Base-by-base conservation (phyloP, 2,888 invertebrate genomes). In the Conchocele bisecta region DNA sequence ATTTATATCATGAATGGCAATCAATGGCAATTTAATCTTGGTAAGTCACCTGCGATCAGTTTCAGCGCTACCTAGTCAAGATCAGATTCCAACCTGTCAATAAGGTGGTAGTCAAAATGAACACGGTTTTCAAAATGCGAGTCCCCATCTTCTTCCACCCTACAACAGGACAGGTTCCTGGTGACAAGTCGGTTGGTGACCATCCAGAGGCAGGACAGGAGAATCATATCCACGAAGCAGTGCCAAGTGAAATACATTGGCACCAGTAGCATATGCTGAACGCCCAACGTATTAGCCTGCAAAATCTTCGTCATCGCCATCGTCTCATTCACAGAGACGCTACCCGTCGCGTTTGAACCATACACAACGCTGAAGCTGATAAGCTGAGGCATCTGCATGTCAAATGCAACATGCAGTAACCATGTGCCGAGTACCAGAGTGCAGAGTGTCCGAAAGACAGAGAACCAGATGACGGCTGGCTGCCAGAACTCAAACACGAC, bases 31-130 rank as follows among this genome's bases (percentile, higher is more conserved):
- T n/a, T n/a, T n/a, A n/a, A n/a, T n/a, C n/a, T n/a, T n/a, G n/a
- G n/a, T n/a, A n/a, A n/a, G n/a, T n/a, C n/a, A n/a, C n/a, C n/a
- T n/a, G n/a, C n/a, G n/a, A n/a, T n/a, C n/a, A n/a, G n/a, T n/a
- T n/a, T n/a, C n/a, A n/a, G n/a, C n/a, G n/a, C n/a, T n/a, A n/a
- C n/a, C n/a, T 17, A 51, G 17, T 51, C 51, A 31, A 29, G 11
- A 51, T 51, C 51, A 13, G 51, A 51, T 9, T 51, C 51, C 2
- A 51, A 35, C 17, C 51, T 51, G 22, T 51, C 51, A 31, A 65
- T 58, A 33, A 65, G 50, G n/a, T 67, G 67, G 26, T 67, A 67
- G 54, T 67, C 67, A 60, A 67, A 67, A 59, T 60, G 60, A 1
- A 67, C 54, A 44, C 59, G 53, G 48, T 67, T 59, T 37, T 67